Conservation (phyloP, 2,888 invertebrate species). For the Elegia similella region DNA sequence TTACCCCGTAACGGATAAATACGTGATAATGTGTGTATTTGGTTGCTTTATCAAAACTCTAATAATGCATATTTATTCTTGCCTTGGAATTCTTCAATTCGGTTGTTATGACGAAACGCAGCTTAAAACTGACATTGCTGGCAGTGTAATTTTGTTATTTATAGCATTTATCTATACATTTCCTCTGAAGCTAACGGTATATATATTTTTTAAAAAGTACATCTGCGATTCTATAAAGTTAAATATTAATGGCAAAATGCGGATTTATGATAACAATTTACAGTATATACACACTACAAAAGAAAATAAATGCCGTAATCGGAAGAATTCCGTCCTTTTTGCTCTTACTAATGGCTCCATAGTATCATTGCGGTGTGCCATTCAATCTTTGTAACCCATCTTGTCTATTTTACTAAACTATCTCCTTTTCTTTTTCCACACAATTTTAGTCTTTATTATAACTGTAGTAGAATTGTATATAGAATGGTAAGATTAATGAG, state of each 20-base stretch:
- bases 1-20: too few species aligned
- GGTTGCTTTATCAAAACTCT: too few species aligned
- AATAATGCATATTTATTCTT: too few species aligned
- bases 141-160: too few species aligned
- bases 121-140: too few species aligned
- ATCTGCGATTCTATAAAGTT: not conserved
- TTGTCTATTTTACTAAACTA: slow-evolving; percentile 27
- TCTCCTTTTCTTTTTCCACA: slow-evolving; percentile 16
- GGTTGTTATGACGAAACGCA: too few species aligned
- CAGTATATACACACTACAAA: slow-evolving; percentile 27
- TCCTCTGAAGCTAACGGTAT: too few species aligned
- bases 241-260: not conserved
- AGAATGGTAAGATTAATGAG: slow-evolving; percentile 19
- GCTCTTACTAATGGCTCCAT: slow-evolving; percentile 61
- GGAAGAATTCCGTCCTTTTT: slow-evolving; percentile 64
- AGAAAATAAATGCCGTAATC: slow-evolving; percentile 51
- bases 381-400: slow-evolving; percentile 69
- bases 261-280: not conserved
- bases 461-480: slow-evolving; percentile 32
- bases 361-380: slow-evolving; percentile 66
- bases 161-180: too few species aligned
- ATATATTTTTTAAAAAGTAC: too few species aligned
- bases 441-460: slow-evolving; percentile 27
- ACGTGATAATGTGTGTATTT: too few species aligned
- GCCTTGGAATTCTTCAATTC: too few species aligned